Evolutionary conservation across 2,797 vertebrate genomes (phyloP).

Genomic region (Microchirus variegatus): DNA sequence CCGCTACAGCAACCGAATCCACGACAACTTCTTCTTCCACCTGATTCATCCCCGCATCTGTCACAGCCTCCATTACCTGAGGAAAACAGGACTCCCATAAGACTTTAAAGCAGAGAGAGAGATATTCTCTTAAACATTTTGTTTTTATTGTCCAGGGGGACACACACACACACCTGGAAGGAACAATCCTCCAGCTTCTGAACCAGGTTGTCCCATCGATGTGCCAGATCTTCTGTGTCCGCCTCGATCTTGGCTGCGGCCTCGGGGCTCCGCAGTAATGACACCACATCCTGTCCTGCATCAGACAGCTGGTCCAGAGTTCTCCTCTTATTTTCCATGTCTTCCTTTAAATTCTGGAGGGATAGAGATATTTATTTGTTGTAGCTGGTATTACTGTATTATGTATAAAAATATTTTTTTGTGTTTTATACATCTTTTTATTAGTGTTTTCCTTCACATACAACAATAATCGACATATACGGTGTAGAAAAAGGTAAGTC

Average conservation of each 20-base stretch:
- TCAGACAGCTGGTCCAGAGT: constrained; percentile 90
- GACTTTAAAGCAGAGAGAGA: neutral
- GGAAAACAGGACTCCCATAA: too few relatives aligned
- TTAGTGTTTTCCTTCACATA: too few relatives aligned
- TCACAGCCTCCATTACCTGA: constrained; percentile 90
- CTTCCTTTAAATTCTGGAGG: constrained; percentile 82
- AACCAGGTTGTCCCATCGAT: constrained; percentile 94
- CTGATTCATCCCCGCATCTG: constrained; percentile 82
- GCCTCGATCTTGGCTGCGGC: constrained; percentile 82
- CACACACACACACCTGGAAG: constrained; percentile 89
- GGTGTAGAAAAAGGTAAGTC: too few relatives aligned
- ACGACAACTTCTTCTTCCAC: constrained; percentile 77
- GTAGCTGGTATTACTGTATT: neutral
- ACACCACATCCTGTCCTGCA: constrained; percentile 88
- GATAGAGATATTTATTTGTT: neutral
- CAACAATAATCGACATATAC: too few relatives aligned
- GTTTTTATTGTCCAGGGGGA: neutral
- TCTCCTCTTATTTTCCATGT: constrained; percentile 93
- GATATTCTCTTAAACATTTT: neutral
- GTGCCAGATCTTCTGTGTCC: constrained; percentile 91
- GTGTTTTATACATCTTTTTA: too few relatives aligned
- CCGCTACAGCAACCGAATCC: constrained; percentile 57
- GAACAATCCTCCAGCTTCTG: constrained; percentile 96
- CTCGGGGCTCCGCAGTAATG: constrained; percentile 83
- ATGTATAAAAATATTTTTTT: too few relatives aligned